phyloP scores from a whole-genome alignment of 2,888 invertebrate species.

The Gibbula magus region DNA sequence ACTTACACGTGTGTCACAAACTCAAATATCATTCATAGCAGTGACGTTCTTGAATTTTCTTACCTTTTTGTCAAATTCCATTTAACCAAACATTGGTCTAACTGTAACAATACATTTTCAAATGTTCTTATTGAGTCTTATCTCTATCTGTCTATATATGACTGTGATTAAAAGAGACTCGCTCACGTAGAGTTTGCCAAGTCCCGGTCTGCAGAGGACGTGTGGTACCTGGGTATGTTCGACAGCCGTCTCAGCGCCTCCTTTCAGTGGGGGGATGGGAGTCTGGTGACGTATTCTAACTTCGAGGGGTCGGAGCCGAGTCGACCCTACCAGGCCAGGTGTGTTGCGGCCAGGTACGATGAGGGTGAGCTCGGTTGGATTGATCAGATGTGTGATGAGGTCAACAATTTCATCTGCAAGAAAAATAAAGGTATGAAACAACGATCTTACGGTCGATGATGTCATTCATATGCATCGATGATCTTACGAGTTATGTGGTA shows the following conservation, averaged over 20 bases:
- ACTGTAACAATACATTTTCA: too few species aligned
- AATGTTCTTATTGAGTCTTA: too few species aligned
- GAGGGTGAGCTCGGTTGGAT: not conserved
- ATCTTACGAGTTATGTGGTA: too few species aligned
- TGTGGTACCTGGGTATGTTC: not conserved
- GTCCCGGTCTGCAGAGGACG: not conserved
- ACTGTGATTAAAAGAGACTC: not conserved
- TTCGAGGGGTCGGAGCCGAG: not conserved
- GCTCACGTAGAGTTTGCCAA: not conserved
- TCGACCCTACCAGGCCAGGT: not conserved
- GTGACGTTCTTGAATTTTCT: too few species aligned
- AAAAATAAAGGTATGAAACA: not conserved
- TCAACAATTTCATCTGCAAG: not conserved
- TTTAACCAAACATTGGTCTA: too few species aligned
- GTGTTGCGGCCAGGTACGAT: not conserved
- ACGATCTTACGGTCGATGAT: too few species aligned
- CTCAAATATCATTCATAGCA: too few species aligned
- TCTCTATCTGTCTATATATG: too few species aligned
- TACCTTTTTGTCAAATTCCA: too few species aligned
- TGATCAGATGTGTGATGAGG: not conserved
- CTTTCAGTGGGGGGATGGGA: not conserved
- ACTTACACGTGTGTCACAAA: too few species aligned
- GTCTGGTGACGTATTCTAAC: not conserved
- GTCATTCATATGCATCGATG: too few species aligned
- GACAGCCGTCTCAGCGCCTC: not conserved